phyloP scores from a whole-genome alignment of 2,797 vertebrate species.

The Heteromormyrus szaboi region DNA sequence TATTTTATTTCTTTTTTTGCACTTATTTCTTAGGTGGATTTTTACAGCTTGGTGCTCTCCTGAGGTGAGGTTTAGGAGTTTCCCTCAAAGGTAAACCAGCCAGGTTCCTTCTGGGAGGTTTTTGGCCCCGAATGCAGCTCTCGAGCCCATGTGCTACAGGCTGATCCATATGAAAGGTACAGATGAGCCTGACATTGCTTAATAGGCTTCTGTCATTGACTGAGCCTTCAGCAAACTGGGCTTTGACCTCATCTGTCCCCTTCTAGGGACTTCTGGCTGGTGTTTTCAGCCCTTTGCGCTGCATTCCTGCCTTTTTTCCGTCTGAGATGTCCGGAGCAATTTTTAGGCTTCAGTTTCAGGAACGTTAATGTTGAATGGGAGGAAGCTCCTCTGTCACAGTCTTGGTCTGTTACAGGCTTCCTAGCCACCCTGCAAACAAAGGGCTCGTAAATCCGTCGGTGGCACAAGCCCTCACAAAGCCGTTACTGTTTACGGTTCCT shows the following conservation, averaged over 20 bases:
- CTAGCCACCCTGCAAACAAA: not conserved
- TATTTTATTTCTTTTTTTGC: not conserved
- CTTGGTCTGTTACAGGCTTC: not conserved
- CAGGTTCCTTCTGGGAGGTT: not conserved
- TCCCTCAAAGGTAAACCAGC: not conserved
- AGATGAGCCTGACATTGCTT: not conserved
- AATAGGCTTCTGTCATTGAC: not conserved
- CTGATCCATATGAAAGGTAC: not conserved
- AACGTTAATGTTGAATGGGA: not conserved
- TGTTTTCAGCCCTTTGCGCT: not conserved
- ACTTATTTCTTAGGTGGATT: not conserved
- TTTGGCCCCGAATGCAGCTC: not conserved
- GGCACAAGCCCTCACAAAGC: not conserved
- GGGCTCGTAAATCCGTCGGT: not conserved
- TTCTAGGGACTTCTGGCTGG: not conserved
- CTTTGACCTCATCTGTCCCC: not conserved
- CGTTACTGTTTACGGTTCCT: not conserved
- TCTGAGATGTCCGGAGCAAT: slow-evolving; percentile 1
- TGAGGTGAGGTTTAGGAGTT: not conserved
- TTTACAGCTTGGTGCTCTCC: not conserved
- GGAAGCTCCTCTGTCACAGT: not conserved
- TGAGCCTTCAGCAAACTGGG: not conserved
- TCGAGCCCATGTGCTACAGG: too few relatives aligned
- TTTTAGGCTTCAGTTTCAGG: not conserved
- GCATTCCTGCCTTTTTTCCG: not conserved